Evolutionary conservation across 2,888 invertebrate genomes (phyloP).

Genomic region (Schizotus pectinicornis): DNA sequence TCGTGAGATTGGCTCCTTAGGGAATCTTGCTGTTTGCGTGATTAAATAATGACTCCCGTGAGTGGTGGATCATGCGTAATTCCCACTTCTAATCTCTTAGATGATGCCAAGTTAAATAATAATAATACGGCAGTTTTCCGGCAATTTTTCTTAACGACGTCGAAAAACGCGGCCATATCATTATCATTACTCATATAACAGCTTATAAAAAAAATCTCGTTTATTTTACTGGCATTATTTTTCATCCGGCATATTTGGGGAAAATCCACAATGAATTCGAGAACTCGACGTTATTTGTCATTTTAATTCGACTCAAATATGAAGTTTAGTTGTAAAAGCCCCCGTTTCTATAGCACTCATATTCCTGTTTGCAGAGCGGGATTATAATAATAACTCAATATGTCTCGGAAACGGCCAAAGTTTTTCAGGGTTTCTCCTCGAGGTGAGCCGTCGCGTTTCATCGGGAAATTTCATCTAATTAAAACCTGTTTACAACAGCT

Average conservation of each 20-base stretch:
- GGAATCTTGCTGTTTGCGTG: too few relatives aligned
- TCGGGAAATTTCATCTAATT: too few relatives aligned
- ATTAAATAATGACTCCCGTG: too few relatives aligned
- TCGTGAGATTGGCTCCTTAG: too few relatives aligned
- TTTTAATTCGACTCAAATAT: slow-evolving; percentile 9
- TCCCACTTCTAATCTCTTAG: too few relatives aligned
- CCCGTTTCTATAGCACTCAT: neutral
- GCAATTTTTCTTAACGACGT: too few relatives aligned
- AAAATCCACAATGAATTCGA: slow-evolving; percentile 9
- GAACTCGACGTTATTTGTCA: slow-evolving; percentile 11
- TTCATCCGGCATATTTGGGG: slow-evolving; percentile 6
- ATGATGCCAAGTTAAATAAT: too few relatives aligned
- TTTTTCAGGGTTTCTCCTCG: too few relatives aligned
- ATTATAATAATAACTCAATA: slow-evolving; percentile 1
- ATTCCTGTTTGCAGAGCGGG: neutral
- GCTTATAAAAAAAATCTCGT: slow-evolving; percentile 10
- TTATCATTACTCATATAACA: slow-evolving; percentile 15
- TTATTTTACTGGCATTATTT: slow-evolving; percentile 7
- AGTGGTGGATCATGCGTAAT: too few relatives aligned
- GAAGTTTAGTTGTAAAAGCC: slow-evolving; percentile 2
- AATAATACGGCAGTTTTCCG: too few relatives aligned
- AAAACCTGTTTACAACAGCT: too few relatives aligned
- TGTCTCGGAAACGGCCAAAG: neutral
- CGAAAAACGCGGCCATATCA: slow-evolving; percentile 4
- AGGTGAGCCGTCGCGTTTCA: too few relatives aligned